Percentiles rank a stretch among this genome's conserved stretches.
phyloP scores from a whole-genome alignment of 2,888 invertebrate genomes.

The Tenthredo scrophulariae region DNA sequence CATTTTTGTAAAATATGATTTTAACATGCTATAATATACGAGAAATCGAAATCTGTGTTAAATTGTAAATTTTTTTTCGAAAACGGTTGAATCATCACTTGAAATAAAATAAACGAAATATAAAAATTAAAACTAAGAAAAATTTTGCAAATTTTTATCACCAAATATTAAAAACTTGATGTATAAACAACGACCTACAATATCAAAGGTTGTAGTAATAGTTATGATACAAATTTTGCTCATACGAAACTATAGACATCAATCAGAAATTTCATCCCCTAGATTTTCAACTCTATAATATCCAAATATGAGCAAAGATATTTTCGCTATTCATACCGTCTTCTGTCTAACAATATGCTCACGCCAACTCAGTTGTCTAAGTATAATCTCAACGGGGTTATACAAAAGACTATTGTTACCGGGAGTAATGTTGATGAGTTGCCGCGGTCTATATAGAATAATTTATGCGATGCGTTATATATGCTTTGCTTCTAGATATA shows the following conservation, averaged over 20 bases:
- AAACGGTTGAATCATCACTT: neutral
- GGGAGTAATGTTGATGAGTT: too few relatives aligned
- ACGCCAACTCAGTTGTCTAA: neutral
- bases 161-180: neutral
- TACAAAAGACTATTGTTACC: neutral
- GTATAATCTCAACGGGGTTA: neutral
- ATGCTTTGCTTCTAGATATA: neutral
- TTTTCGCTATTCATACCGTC: neutral
- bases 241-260: neutral
- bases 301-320: neutral
- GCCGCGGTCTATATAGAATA: too few relatives aligned
- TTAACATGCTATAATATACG: neutral
- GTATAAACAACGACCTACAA: neutral
- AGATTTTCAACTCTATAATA: neutral
- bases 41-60: neutral
- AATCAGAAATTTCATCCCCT: neutral
- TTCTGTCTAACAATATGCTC: neutral
- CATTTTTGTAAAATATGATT: neutral
- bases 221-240: neutral
- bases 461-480: neutral
- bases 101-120: neutral
- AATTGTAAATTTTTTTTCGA: neutral
- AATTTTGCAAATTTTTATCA: neutral
- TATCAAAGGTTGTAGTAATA: neutral
- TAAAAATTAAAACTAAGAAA: neutral